Evolutionary conservation across 2,888 invertebrate genomes (phyloP), one percentile per base, ranked within the genome.

Genomic region (Lypha dubia): DNA sequence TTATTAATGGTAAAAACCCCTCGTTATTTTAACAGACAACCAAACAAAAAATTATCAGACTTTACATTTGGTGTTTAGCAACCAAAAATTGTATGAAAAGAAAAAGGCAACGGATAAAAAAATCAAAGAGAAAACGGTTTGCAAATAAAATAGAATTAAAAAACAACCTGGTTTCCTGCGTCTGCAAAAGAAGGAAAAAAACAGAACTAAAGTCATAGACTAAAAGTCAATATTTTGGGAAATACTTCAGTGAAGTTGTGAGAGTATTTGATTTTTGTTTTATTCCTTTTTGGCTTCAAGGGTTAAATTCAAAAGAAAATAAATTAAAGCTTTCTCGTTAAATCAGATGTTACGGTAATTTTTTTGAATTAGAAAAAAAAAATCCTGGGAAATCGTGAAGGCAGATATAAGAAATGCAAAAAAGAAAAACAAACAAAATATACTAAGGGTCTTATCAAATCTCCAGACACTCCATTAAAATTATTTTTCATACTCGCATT

Each of bases 191-290:
- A 68, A 35, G 49, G 2, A n/a, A 71, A 58, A 67, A 13, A 56
- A 44, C 74, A 74, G 63, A 35, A 62, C 4, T 3, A 71, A 41
- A 62, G 51, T 60, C 58, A 71, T 60, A 84, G 67, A 84, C 63
- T 71, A 76, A 83, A 84, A 84, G 84, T 84, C 84, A 84, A 84
- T 84, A 84, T 80, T 84, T 79, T 84, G 71, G 65, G 46, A 67
- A 80, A 76, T 84, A 76, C 65, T 84, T 84, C 53, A 60, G 46
- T 53, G 32, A 44, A 49, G 70, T 71, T 63, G 62, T 38, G 44
- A 35, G 20, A 15, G 38, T 24, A 24, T 58, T 68, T 68, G 24
- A 49, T 46, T 58, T 41, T 24, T 28, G 32, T n/a, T 56, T 32
- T 53, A 3, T 44, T 9, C 22, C 13, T 1, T 32, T 1, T 44